Conservation (phyloP, 2,113 vertebrate species). For the Malurus elegans region DNA sequence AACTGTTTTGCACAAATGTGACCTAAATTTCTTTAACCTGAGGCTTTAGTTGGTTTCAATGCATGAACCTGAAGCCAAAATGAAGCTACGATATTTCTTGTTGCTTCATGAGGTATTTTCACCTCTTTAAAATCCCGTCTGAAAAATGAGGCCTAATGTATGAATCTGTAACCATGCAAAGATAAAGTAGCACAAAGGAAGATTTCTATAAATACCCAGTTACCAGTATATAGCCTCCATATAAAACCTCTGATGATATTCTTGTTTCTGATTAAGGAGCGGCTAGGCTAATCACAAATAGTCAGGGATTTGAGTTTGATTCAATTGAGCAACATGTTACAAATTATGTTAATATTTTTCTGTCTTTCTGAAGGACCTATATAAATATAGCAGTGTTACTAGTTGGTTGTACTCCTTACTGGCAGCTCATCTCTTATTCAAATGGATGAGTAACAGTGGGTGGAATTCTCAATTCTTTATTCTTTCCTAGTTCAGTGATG, state of each 20-base stretch:
- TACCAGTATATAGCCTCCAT: neutral
- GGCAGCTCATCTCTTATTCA: neutral
- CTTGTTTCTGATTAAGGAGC: neutral
- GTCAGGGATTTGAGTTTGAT: neutral
- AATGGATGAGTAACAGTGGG: neutral
- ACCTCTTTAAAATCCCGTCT: neutral
- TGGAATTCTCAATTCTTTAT: neutral
- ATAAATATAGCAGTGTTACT: neutral
- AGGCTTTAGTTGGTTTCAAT: neutral
- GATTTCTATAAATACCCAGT: neutral
- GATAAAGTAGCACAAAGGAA: neutral
- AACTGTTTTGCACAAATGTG: conserved; percentile 23
- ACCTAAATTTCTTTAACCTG: conserved; percentile 47
- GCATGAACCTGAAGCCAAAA: neutral
- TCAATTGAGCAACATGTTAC: neutral
- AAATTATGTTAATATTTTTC: neutral
- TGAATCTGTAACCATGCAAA: neutral
- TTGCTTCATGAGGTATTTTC: neutral
- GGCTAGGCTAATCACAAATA: neutral
- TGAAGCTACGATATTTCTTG: neutral
- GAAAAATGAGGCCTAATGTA: neutral
- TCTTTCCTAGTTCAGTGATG: neutral
- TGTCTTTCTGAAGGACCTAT: neutral
- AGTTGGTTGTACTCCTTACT: neutral
- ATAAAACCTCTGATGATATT: neutral